Conservation (phyloP, 2,888 invertebrate genomes). For the Leucoma salicis region DNA sequence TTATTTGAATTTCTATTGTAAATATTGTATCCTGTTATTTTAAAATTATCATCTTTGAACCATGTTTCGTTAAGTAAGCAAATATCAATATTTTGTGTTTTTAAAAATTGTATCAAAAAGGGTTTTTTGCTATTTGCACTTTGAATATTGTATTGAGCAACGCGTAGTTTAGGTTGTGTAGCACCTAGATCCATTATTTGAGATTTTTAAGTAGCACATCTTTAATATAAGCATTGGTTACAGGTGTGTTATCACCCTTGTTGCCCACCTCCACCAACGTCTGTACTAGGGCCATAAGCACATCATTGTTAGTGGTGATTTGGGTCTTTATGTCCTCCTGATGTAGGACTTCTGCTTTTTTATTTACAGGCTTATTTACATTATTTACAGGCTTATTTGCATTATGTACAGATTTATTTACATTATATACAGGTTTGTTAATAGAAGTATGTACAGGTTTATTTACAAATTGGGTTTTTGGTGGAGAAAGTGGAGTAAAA, state of each 20-base stretch:
- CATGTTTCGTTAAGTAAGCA: slow-evolving; percentile 4
- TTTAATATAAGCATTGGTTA: neutral
- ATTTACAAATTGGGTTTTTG: too few relatives aligned
- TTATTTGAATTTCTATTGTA: too few relatives aligned
- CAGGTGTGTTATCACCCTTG: neutral
- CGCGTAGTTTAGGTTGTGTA: neutral
- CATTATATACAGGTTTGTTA: too few relatives aligned
- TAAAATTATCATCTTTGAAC: neutral
- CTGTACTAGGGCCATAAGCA: slow-evolving; percentile 2
- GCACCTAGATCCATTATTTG: neutral
- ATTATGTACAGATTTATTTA: too few relatives aligned
- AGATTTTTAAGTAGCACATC: slow-evolving; percentile 2
- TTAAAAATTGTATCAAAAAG: slow-evolving; percentile 1
- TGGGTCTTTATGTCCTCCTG: too few relatives aligned
- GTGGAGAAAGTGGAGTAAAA: too few relatives aligned
- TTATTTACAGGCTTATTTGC: too few relatives aligned
- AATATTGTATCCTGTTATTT: slow-evolving; percentile 2
- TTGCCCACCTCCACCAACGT: slow-evolving; percentile 1
- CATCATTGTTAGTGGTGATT: neutral
- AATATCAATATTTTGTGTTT: slow-evolving; percentile 4
- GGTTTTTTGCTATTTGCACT: slow-evolving; percentile 1
- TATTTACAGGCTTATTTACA: too few relatives aligned
- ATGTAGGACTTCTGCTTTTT: too few relatives aligned
- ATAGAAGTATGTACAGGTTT: too few relatives aligned
- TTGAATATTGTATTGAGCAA: slow-evolving; percentile 5